A percentile compares a stretch with the other conserved stretches of the same genome.
Evolutionary conservation across 2,797 vertebrate species (phyloP).

Genomic region (Holocentrus rufus): DNA sequence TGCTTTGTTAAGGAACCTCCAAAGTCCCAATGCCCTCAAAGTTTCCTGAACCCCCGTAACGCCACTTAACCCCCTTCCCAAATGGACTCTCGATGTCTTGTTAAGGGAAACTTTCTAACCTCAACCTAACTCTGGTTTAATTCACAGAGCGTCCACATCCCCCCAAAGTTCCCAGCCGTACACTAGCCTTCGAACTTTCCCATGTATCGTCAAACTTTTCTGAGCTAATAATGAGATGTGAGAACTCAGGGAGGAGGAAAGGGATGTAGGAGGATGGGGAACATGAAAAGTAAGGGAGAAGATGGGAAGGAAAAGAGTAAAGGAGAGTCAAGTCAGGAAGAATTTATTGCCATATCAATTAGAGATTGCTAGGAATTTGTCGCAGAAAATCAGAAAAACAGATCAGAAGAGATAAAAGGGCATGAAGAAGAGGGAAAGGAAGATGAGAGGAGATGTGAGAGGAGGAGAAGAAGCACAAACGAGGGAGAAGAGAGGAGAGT

Average conservation of each 20-base stretch:
- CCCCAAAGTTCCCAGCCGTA: background rate
- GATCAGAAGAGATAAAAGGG: background rate
- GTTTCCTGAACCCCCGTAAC: background rate
- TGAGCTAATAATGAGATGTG: background rate
- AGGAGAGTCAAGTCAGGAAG: background rate
- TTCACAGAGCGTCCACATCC: background rate
- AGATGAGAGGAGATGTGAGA: background rate
- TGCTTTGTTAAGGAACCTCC: background rate
- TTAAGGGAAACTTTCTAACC: slow-evolving; percentile 6
- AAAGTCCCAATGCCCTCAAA: background rate
- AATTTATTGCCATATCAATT: too few species aligned
- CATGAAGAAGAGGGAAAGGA: background rate
- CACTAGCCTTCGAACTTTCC: background rate
- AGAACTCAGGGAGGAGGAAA: background rate
- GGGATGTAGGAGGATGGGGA: background rate
- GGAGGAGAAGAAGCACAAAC: background rate
- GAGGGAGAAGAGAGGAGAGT: background rate
- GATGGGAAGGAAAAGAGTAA: background rate
- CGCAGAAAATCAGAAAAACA: too few species aligned
- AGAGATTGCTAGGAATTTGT: too few species aligned
- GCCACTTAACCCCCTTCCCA: background rate
- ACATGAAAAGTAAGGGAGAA: too few species aligned
- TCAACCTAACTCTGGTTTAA: background rate
- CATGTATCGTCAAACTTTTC: background rate
- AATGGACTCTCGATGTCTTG: slow-evolving; percentile 6